These are phyloP conservation scores for Zygogramma bicolorata DNA, from an alignment of 2,888 invertebrate genomes.

Conservation along the genomic window DNA sequence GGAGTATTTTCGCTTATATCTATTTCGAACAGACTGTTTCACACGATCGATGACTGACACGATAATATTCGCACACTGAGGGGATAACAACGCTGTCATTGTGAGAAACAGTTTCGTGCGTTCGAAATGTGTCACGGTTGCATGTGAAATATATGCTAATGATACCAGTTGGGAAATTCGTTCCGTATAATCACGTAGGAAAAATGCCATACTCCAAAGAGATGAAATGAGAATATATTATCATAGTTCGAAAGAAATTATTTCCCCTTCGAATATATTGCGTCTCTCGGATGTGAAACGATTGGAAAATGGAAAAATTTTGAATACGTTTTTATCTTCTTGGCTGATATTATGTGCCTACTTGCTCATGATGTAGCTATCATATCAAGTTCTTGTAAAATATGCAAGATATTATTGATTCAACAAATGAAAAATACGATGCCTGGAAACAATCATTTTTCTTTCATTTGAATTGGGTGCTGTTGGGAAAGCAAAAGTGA, in stretches of 20 bases:
- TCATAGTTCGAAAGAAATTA: background rate
- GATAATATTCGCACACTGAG: background rate
- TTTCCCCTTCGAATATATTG: background rate
- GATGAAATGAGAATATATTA: background rate
- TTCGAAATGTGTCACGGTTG: constrained; percentile 2
- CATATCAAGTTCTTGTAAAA: too few relatives aligned
- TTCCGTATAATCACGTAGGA: background rate
- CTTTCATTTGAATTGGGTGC: too few relatives aligned
- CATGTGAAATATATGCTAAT: constrained; percentile 12
- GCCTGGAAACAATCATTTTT: too few relatives aligned
- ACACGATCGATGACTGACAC: background rate
- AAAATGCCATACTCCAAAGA: background rate
- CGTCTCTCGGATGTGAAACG: background rate
- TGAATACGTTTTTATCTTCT: too few relatives aligned
- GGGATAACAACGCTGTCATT: constrained; percentile 8
- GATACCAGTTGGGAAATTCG: constrained; percentile 6
- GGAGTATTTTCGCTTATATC: background rate
- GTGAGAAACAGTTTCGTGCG: constrained; percentile 6
- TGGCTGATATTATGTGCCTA: too few relatives aligned
- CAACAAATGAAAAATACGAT: too few relatives aligned
- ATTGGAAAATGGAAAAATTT: background rate
- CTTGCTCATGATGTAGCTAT: too few relatives aligned
- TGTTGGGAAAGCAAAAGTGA: too few relatives aligned
- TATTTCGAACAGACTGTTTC: background rate
- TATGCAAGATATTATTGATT: too few relatives aligned